phyloP scores from a whole-genome alignment of 2,888 invertebrate species.

The Melanargia galathea region DNA sequence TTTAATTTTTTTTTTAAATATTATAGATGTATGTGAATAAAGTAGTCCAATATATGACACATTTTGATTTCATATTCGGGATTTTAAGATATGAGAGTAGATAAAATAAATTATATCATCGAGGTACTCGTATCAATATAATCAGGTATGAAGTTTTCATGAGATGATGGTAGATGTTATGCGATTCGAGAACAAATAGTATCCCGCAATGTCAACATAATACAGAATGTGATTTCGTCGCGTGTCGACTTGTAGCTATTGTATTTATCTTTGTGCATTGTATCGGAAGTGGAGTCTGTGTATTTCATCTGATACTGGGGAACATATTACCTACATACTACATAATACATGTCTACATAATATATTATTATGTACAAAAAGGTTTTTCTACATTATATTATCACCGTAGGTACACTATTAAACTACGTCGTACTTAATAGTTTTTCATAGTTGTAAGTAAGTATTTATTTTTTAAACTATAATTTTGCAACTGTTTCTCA shows the following conservation, averaged over 20 bases:
- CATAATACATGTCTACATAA: background rate
- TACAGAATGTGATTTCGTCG: slow-evolving; percentile 63
- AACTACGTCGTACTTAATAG: too few relatives aligned
- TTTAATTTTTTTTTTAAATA: too few relatives aligned
- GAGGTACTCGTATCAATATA: background rate
- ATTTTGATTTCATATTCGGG: too few relatives aligned
- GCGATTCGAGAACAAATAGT: slow-evolving; percentile 33
- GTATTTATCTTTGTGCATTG: slow-evolving; percentile 45
- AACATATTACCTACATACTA: background rate
- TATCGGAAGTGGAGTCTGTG: slow-evolving; percentile 39
- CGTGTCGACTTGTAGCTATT: slow-evolving; percentile 51
- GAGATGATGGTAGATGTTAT: background rate
- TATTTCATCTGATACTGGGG: slow-evolving; percentile 8
- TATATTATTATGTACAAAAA: background rate
- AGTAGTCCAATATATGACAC: too few relatives aligned
- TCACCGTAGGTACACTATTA: too few relatives aligned
- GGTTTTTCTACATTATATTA: too few relatives aligned
- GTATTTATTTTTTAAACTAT: too few relatives aligned
- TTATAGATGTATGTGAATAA: too few relatives aligned
- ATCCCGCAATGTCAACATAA: slow-evolving; percentile 52
- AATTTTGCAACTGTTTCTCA: too few relatives aligned
- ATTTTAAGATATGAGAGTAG: too few relatives aligned
- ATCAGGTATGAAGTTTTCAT: slow-evolving; percentile 12
- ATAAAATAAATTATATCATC: too few relatives aligned
- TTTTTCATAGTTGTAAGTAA: too few relatives aligned